phyloP scores from a whole-genome alignment of 2,888 invertebrate genomes.

The Masnerella sp. region DNA sequence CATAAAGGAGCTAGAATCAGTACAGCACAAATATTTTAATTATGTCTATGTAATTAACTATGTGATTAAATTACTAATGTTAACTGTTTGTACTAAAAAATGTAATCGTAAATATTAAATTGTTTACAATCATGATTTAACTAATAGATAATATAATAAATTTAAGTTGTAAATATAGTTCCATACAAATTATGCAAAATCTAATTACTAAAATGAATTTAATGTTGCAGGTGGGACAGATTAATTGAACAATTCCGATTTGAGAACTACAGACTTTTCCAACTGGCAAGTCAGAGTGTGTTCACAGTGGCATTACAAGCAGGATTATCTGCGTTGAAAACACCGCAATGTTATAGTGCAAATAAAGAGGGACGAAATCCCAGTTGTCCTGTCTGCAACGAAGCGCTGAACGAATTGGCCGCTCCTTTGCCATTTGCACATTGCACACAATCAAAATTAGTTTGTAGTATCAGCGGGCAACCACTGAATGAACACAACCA shows the following conservation, averaged over 20 bases:
- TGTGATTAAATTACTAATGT: too few species aligned
- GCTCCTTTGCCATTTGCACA: conserved; percentile 94
- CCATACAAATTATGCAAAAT: too few species aligned
- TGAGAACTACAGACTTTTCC: conserved; percentile 96
- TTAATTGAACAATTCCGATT: conserved; percentile 93
- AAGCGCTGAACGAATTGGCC: conserved; percentile 92
- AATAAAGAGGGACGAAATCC: conserved; percentile 84
- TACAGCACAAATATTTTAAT: too few species aligned
- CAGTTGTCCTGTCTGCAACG: conserved; percentile 95
- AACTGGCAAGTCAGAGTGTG: conserved; percentile 93
- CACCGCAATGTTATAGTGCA: conserved; percentile 85
- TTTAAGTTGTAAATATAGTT: too few species aligned
- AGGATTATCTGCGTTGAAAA: conserved; percentile 94
- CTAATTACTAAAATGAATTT: too few species aligned
- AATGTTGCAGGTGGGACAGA: conserved; percentile 86
- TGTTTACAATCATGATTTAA: too few species aligned
- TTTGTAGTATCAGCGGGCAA: conserved; percentile 93
- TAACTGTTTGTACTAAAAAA: too few species aligned
- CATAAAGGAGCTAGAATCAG: too few species aligned
- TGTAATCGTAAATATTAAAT: too few species aligned
- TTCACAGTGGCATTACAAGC: conserved; percentile 95
- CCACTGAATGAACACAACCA: conserved; percentile 98
- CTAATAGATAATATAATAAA: too few species aligned
- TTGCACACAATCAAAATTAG: conserved; percentile 95
- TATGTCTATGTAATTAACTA: too few species aligned